A percentile compares a stretch with the other conserved stretches of the same genome.
Evolutionary conservation across 2,113 vertebrate genomes (phyloP).

Genomic region (Vulpes lagopus): DNA sequence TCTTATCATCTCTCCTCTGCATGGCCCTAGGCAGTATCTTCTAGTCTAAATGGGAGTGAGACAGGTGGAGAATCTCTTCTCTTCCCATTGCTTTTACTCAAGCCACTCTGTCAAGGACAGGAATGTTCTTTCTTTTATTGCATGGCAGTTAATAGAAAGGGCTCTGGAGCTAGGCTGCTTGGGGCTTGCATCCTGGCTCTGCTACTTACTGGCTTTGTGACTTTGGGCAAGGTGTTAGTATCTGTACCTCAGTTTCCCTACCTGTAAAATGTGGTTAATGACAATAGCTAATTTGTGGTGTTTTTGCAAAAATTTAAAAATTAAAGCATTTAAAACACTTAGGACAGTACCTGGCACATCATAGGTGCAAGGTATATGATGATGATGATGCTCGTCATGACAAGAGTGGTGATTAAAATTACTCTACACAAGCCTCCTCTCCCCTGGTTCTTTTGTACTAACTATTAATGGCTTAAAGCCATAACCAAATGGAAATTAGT

Average conservation of each 20-base stretch:
- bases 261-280: neutral
- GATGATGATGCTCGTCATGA: neutral
- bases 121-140: neutral
- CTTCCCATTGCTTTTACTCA: neutral
- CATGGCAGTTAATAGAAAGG: neutral
- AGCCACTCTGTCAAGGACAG: neutral
- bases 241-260: neutral
- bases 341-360: neutral
- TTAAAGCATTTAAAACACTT: constrained; percentile 11
- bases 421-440: neutral
- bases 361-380: neutral
- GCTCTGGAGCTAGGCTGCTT: neutral
- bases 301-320: neutral
- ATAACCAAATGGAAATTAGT: neutral
- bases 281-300: neutral
- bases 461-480: neutral
- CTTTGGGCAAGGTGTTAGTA: neutral
- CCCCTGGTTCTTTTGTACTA: neutral
- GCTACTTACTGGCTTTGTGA: neutral
- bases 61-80: neutral
- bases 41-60: neutral
- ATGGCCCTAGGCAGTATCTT: neutral
- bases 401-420: neutral
- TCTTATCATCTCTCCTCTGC: neutral
- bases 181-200: neutral